phyloP scores from a whole-genome alignment of 2,113 vertebrate species.

The Oreochromis niloticus region DNA sequence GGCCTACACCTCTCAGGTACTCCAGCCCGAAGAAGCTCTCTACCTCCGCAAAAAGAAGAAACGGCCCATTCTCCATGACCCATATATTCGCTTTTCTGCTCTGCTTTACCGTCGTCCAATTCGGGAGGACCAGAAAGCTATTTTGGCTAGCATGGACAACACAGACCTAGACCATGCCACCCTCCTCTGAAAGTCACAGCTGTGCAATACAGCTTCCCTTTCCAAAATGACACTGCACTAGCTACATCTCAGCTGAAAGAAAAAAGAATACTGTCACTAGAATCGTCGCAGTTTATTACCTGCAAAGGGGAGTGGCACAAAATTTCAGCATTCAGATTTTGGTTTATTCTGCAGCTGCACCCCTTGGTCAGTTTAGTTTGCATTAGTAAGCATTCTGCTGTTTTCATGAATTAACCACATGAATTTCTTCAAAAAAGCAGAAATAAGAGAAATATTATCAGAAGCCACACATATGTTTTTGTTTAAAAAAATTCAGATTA shows the following conservation, averaged over 20 bases:
- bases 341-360: not conserved
- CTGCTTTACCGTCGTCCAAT: conserved; percentile 87
- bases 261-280: not conserved
- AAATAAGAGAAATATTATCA: not conserved
- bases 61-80: conserved; percentile 88
- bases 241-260: not conserved
- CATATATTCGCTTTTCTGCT: conserved; percentile 90
- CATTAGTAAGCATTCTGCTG: not conserved
- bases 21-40: conserved; percentile 95
- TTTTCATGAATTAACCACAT: not conserved
- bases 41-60: conserved; percentile 98
- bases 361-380: conserved; percentile 13
- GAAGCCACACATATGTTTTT: not conserved
- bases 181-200: conserved; percentile 53
- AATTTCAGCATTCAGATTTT: conserved; percentile 11
- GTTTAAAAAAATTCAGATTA: not conserved
- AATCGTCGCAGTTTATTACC: not conserved
- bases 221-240: not conserved
- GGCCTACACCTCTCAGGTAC: conserved; percentile 94
- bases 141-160: conserved; percentile 92
- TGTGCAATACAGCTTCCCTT: conserved; percentile 1
- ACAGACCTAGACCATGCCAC: conserved; percentile 84
- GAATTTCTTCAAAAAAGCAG: not conserved
- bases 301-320: not conserved
- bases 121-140: conserved; percentile 91